Base-by-base conservation (phyloP, 2,888 invertebrate genomes). In the Ptycholaimellus sp. region DNA sequence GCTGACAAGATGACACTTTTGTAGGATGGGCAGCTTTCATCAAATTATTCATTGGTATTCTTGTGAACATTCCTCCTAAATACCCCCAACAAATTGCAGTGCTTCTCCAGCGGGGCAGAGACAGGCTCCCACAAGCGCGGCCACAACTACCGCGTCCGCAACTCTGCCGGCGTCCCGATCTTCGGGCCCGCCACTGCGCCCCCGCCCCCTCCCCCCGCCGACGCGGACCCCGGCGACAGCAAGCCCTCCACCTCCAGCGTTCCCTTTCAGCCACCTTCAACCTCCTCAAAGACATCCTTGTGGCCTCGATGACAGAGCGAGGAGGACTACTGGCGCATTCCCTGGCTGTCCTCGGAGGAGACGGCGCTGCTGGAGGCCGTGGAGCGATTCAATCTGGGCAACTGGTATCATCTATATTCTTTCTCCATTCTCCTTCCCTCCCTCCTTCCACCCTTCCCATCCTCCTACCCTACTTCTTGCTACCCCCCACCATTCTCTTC, bases 311-410 rank as follows among this genome's bases (percentile, higher is more conserved):
- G n/a, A n/a, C n/a, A n/a, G n/a, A n/a, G n/a, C n/a, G n/a, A n/a
- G 5, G 14, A 30, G 11, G 30, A 30, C 16, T 6, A 14, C 6
- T 30, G 11, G 7, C n/a, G 14, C 16, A 6, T 7, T 30, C 6
- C 14, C 16, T 40, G 38, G 40, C 11, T 17, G 5, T 7, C 23
- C 4, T 19, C 4, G 3, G 40, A 38, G 16, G 40, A 40, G 20
- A n/a, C 35, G 13, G 35, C 35, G 3, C 27, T 40, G 38, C 16
- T 40, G 22, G 38, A 40, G 18, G 33, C 38, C 13, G 38, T 38
- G 5, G 40, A 40, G 18, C 25, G 38, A n/a, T 40, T 32, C 25
- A 40, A 40, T 38, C 23, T 40, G 7, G 40, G 40, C 9, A 40
- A 40, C 21, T 40, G 40, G 40, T 35, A 2, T 11, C 22, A 9